Percentiles rank a stretch among this genome's conserved stretches.
These are phyloP conservation scores for Decapterus maruadsi DNA, from an alignment of 2,797 vertebrate species.

Conservation along the genomic window DNA sequence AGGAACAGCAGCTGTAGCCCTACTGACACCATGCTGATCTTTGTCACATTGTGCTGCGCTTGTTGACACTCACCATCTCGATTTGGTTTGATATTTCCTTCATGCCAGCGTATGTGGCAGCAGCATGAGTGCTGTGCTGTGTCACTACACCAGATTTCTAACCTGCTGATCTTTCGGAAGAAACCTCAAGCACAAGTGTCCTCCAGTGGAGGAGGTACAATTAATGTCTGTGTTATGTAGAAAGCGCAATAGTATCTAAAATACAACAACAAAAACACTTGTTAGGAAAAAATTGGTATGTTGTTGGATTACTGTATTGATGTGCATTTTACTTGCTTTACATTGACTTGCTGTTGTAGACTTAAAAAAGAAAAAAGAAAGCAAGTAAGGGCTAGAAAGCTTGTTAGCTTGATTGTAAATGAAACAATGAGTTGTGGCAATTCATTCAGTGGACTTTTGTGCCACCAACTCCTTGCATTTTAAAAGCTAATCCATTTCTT, in stretches of 20 bases:
- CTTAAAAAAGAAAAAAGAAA: background rate
- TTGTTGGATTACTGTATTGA: background rate
- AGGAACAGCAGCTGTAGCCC: background rate
- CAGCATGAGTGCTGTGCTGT: background rate
- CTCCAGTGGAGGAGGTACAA: background rate
- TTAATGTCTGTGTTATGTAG: no score
- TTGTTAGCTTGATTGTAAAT: background rate
- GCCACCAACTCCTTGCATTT: background rate
- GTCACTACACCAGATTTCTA: background rate
- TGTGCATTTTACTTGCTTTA: background rate
- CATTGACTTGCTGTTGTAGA: background rate
- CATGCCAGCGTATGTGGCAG: background rate
- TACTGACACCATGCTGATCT: conserved; percentile 1
- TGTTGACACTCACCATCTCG: background rate
- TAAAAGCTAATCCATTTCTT: background rate
- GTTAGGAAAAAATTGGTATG: background rate
- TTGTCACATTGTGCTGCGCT: background rate
- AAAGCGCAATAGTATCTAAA: background rate
- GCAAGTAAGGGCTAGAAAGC: background rate
- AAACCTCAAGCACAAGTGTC: background rate
- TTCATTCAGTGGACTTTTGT: background rate
- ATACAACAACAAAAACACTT: background rate
- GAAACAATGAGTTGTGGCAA: background rate
- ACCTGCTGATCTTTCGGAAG: background rate
- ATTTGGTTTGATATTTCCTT: background rate